Base-by-base conservation (phyloP, 2,888 invertebrate genomes). In the Plutella xylostella region DNA sequence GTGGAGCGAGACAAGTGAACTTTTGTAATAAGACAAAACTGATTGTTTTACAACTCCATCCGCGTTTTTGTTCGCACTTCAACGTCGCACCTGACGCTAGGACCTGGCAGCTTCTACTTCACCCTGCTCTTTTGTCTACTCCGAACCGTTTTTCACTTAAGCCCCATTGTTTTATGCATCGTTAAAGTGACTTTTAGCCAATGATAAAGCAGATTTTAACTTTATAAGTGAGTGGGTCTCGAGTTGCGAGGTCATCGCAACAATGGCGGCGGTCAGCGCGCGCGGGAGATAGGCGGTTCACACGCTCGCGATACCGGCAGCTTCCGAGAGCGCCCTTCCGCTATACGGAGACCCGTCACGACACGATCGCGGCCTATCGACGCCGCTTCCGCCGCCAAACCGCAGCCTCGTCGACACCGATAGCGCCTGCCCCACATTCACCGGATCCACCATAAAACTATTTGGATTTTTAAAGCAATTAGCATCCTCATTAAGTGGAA, bases 381-480 rank as follows among this genome's bases (percentile, higher is more conserved):
- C 42, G 51, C 62, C 70, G 56, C 70, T 70, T 80, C 80, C 80
- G 74, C 63, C 78, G 79, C 77, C 76, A n/a, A 73, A 76, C 69
- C 76, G 65, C 74, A 67, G 57, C 46, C n/a, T n/a, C 19, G 48
- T 50, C 52, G 52, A 53, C 52, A 42, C 38, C 47, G 51, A 52
- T 51, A 54, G 25, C 14, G n/a, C 9, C 39, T 39, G 39, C 15
- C 21, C 28, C 17, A 15, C 39, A 22, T 15, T 39, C 12, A 15
- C 17, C 7, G 15, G 17, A 17, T 34, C 34, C 15, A 34, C 34
- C 14, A 34, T 34, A 15, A 4, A 3, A 28, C 28, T 28, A 28
- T 12, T 28, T 28, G 28, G n/a, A 28, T 3, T 12, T 28, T 12
- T 28, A 12, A 9, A 28, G n/a, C 28, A 34, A 34, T 34, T 34